Base-by-base conservation (phyloP, 1,140 invertebrate species). In the Gryon sp. region DNA sequence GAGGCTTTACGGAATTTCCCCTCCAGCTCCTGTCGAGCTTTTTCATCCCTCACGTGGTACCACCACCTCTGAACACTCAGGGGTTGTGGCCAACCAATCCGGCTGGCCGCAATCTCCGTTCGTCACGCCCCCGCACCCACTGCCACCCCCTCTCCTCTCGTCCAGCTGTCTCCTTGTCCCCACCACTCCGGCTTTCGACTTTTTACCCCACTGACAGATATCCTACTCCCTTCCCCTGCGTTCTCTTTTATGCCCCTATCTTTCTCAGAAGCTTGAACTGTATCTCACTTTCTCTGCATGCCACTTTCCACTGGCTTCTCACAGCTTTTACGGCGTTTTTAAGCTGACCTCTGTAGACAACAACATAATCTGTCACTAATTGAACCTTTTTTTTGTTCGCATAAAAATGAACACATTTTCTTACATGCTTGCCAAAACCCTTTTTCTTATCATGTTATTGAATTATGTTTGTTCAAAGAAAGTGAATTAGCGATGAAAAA, bases 281-380 rank as follows among this genome's bases (percentile, higher is more conserved):
- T 65, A 30, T 70, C 66, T 69, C 62, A 70, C 70, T 76, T 75
- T 77, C 72, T 36, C 75, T 76, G 34, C 70, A 72, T 53, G 43
- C 70, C 68, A 79, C 66, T 73, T 78, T 65, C 46, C 43, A 62
- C 72, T 81, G 80, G 82, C 83, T 84, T 83, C 70, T 66, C 81
- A 68, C 76, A 82, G 83, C 84, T 86, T 87, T 88, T 82, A 85
- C 79, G 82, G 81, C 84, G 85, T 87, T 88, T 87, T 87, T 86
- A 80, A 84, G 82, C 82, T 83, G 83, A 83, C 80, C 77, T 76
- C 78, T 77, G 80, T 80, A 86, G 85, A 85, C 85, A 84, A 87
- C 82, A 83, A 77, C 81, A 87, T 88, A 88, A 88, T 87, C 86
- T 85, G 79, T 84, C 85, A 84, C 85, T 84, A 83, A 88, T 87